phyloP scores from a whole-genome alignment of 2,888 invertebrate species.

The Mechanitis mazaeus region DNA sequence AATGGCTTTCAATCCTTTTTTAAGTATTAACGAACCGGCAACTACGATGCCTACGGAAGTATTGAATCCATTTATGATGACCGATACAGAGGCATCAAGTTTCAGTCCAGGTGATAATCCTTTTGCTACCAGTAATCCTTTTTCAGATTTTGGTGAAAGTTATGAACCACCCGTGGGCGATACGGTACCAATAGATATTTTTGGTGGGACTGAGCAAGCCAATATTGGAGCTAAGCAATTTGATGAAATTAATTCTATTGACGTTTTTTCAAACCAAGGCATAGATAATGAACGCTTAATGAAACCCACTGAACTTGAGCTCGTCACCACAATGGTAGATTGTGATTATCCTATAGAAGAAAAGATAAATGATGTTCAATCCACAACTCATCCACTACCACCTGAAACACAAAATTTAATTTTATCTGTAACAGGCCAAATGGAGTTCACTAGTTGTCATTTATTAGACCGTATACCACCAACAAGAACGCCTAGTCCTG shows the following conservation, averaged over 20 bases:
- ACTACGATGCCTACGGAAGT: constrained; percentile 69
- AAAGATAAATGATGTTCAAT: constrained; percentile 43
- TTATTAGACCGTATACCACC: constrained; percentile 88
- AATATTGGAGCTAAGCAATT: constrained; percentile 56
- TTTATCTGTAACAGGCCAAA: constrained; percentile 89
- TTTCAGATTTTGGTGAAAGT: constrained; percentile 75
- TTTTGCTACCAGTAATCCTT: constrained; percentile 83
- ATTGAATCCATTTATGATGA: constrained; percentile 83
- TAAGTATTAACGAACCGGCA: constrained; percentile 82
- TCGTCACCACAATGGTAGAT: constrained; percentile 50
- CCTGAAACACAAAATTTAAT: constrained; percentile 91
- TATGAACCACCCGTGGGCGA: constrained; percentile 60
- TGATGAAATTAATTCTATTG: constrained; percentile 38
- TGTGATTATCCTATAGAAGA: constrained; percentile 38
- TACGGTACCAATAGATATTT: constrained; percentile 62
- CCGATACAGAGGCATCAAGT: constrained; percentile 52
- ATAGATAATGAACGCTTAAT: constrained; percentile 39
- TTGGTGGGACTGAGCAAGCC: constrained; percentile 54
- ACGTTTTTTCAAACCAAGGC: constrained; percentile 42
- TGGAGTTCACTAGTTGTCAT: constrained; percentile 92
- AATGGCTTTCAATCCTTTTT: constrained; percentile 87
- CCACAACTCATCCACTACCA: constrained; percentile 79
- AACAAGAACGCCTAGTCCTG: constrained; percentile 91
- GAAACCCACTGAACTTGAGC: constrained; percentile 63
- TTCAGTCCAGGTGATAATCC: constrained; percentile 79